Base-by-base conservation (phyloP, 2,113 vertebrate genomes). In the Xerus inauris region DNA sequence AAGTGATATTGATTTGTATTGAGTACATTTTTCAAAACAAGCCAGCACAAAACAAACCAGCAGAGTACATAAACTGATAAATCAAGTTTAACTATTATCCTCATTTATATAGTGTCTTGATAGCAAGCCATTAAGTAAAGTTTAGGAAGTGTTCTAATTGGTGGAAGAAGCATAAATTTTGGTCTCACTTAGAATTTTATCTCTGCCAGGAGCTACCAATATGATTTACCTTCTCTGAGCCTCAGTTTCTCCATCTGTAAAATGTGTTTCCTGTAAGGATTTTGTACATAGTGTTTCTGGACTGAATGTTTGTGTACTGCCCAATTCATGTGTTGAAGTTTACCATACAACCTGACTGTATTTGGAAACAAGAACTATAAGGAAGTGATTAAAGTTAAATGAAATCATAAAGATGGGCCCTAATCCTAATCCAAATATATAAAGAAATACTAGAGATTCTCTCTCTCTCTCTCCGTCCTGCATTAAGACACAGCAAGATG, bases 21-120 rank as follows among this genome's bases (percentile, higher is more conserved):
- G 87, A 79, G 76, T 4, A 57, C 3, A 51, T 91, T 45, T 97
- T 97, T 96, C 32, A 77, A 97, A 80, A 95, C 64, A 87, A 42
- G 81, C 22, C 35, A 92, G 38, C 38, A 57, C 30, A 49, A 91
- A 95, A 42, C 64, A 96, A 91, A 92, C 47, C 71, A 89, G 64
- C 11, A 49, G 19, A n/a, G 32, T 30, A 57, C 13, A 10, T 54
- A 57, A 81, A 35, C 13, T n/a, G 9, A 69, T 22, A n/a, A 77
- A 42, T 24, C 42, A 91, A 17, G 17, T 47, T 89, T 65, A 67
- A 26, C 47, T 85, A 6, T 7, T 75, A 2, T 89, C 94, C 35
- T 84, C 54, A 76, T 85, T 87, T 82, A 47, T 42, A 62, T 71
- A 76, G 10, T 49, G 1, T 62, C 76, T 54, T 11, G 30, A 80